Base-by-base conservation (phyloP, 1,140 invertebrate genomes). In the Ganaspis sp. region DNA sequence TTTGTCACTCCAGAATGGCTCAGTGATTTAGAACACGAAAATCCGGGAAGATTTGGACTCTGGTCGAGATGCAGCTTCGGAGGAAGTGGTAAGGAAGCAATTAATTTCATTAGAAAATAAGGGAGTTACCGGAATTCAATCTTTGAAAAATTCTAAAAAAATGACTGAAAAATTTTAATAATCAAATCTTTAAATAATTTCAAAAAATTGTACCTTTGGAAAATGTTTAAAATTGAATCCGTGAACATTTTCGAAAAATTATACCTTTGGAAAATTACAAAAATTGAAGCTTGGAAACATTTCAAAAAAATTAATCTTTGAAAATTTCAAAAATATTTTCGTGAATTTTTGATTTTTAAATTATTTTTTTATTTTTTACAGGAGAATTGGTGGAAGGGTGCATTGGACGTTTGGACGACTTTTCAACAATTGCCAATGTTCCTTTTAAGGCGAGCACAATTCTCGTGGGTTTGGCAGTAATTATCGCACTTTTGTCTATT, bases 1-100 rank as follows among this genome's bases (percentile, higher is more conserved):
- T 98, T 99, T 88, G 94, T 99, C 17, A 98, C 98, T 72, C 98
- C 98, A 8, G 98, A 99, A 91, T 99, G 98, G 96, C 96, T 94
- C 85, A 98, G 93, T 0, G 94, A 95, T 93, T 93, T 95, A 72
- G 94, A 96, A 69, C 95, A 96, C 58, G 95, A 96, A 75, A 96
- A 95, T 86, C 96, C 96, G 0, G 97, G 97, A 15, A 96, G 96
- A 90, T 96, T 98, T 86, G 97, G 98, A 3, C 91, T 99, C n/a
- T 98, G 97, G 95, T 95, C 95, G 79, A 94, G 94, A 72, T 98
- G 97, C 89, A 92, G 90, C 77, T 92, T 94, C 72, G 91, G 87
- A 64, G 87, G 87, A 29, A 87, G 86, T 54, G 87, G 88, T 88
- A 86, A 81, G 74, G 70, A 77, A 45, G 6, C 6, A 38, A 71